These are phyloP conservation scores for Acrocera orbiculus DNA, from an alignment of 2,888 invertebrate species.

Conservation along the genomic window DNA sequence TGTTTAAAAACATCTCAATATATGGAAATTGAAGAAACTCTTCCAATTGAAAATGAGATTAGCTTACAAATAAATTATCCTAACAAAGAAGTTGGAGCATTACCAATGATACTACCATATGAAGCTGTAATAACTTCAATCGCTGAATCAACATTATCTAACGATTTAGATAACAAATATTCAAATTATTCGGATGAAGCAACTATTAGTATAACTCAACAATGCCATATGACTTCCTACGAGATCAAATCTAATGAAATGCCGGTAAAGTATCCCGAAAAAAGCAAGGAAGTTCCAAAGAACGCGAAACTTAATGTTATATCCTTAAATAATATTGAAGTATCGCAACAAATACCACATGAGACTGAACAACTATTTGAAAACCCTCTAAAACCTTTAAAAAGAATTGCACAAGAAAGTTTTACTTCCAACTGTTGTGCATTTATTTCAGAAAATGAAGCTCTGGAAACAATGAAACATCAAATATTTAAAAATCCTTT, in stretches of 20 bases:
- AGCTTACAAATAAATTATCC: conserved; percentile 39
- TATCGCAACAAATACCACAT: conserved; percentile 41
- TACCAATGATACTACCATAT: too few species aligned
- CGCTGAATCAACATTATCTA: too few species aligned
- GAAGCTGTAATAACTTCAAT: too few species aligned
- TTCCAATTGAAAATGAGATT: conserved; percentile 48
- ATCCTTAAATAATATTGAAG: too few species aligned
- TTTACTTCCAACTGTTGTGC: conserved; percentile 42
- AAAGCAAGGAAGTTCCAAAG: conserved; percentile 41
- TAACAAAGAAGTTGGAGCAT: too few species aligned
- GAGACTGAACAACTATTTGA: conserved; percentile 45
- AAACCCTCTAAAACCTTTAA: conserved; percentile 34
- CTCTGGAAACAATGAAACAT: conserved; percentile 34
- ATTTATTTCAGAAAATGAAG: conserved; percentile 39
- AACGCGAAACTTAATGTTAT: conserved; percentile 32
- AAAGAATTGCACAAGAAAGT: conserved; percentile 38
- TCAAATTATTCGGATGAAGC: too few species aligned
- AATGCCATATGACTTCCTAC: too few species aligned
- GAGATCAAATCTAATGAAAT: too few species aligned
- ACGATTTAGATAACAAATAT: too few species aligned
- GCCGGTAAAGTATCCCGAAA: too few species aligned
- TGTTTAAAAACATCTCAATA: conserved; percentile 43
- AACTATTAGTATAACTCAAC: too few species aligned
- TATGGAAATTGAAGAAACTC: conserved; percentile 36
- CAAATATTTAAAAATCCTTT: conserved; percentile 11